Base-by-base conservation (phyloP, 2,888 invertebrate species). In the Steinernema carpocapsae region DNA sequence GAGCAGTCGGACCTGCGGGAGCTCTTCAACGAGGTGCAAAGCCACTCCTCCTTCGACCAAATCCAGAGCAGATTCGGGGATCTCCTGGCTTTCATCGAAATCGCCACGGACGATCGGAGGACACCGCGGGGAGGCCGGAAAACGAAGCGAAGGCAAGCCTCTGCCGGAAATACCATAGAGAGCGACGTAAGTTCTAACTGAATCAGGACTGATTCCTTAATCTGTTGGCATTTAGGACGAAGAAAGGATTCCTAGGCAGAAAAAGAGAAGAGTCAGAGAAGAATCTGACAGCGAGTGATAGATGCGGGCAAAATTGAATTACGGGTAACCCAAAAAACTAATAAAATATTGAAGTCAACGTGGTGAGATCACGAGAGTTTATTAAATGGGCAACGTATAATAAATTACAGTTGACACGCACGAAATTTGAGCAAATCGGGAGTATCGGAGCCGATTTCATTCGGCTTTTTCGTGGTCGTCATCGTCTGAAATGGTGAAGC, bases 401-500 rank as follows among this genome's bases (percentile, higher is more conserved):
- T 45, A 19, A 45, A 72, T 26, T 29, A 59, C 22, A 29, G 26
- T 22, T 26, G 48, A 72, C 51, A 72, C 29, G 43, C 42, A 48
- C 51, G 45, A 26, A n/a, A 7, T 29, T 72, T 52, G 46, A 72
- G 29, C 51, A 72, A 51, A 70, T 52, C 17, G 17, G 45, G n/a
- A 3, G 37, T 0, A 26, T 12, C 7, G 37, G 17, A 42, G 24
- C 19, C 14, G 19, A 19, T 42, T 52, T 74, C 70, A 77, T 59
- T 79, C 78, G 72, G 74, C 74, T 51, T 80, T 80, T 72, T 79
- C 76, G 70, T 80, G 79, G 56, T 79, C 76, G 14, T 74, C 72
- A 19, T 76, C 77, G n/a, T 73, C 70, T 17, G 42, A 52, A 48
- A 37, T 37, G 37, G 37, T 37, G 37, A 3, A 10, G 10, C 10